Evolutionary conservation across 2,113 vertebrate species (phyloP).

Genomic region (Haemorhous mexicanus): DNA sequence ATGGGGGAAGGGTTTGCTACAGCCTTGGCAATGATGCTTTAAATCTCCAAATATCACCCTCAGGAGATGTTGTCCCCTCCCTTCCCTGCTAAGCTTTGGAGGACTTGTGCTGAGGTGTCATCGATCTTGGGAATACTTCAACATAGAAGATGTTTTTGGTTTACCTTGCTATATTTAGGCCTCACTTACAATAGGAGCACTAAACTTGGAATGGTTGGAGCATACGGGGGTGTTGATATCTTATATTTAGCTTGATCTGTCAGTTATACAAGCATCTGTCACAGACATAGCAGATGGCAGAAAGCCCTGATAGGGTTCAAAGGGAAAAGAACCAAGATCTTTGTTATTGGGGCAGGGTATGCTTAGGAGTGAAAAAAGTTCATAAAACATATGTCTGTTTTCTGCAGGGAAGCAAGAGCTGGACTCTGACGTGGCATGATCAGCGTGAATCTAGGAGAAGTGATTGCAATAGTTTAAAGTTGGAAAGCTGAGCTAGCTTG

Average conservation of each 20-base stretch:
- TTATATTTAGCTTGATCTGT: conserved; percentile 68
- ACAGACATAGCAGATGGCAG: conserved; percentile 64
- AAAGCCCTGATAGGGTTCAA: conserved; percentile 52
- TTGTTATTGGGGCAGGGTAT: neutral
- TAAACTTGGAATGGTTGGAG: conserved; percentile 63
- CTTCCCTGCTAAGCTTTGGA: neutral
- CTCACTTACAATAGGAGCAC: conserved; percentile 43
- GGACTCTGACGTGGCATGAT: neutral
- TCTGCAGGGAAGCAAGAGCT: neutral
- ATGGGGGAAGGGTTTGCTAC: neutral
- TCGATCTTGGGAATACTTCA: neutral
- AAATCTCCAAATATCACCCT: neutral
- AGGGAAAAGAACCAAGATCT: conserved; percentile 13
- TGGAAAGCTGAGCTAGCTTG: neutral
- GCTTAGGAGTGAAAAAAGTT: neutral
- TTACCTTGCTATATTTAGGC: conserved; percentile 60
- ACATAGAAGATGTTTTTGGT: conserved; percentile 51
- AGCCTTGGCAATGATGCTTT: neutral
- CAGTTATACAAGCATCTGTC: conserved; percentile 61
- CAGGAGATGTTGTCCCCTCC: neutral
- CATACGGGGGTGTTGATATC: conserved; percentile 49
- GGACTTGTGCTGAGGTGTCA: neutral
- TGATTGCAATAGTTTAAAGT: neutral
- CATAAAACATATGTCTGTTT: neutral
- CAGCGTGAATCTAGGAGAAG: neutral